Evolutionary conservation across 2,888 invertebrate species (phyloP).

Genomic region (Nephrotoma appendiculata): DNA sequence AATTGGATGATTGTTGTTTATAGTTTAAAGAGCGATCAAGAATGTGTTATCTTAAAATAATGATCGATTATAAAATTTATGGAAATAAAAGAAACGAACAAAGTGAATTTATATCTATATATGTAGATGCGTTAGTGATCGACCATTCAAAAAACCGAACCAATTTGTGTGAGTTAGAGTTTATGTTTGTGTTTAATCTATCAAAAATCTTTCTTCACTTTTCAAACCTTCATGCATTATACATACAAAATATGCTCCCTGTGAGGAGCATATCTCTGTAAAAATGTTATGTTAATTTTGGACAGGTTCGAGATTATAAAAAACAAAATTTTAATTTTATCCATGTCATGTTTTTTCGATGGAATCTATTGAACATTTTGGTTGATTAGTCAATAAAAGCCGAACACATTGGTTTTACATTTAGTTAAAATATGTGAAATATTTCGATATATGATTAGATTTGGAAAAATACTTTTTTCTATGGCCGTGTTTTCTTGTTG

Average conservation of each 20-base stretch:
- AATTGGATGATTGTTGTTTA: conserved; percentile 3
- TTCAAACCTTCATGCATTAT: not conserved
- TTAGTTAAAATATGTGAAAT: not conserved
- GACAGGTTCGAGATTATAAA: not conserved
- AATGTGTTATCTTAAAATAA: conserved; percentile 4
- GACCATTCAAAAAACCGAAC: not conserved
- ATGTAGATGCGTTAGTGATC: not conserved
- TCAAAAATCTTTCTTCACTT: conserved; percentile 1
- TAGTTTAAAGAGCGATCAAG: conserved; percentile 2
- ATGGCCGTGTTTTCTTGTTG: too few relatives aligned
- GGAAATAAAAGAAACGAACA: not conserved
- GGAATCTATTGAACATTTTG: not conserved
- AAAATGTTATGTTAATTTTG: not conserved
- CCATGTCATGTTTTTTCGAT: not conserved
- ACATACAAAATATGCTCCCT: not conserved
- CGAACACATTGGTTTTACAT: not conserved
- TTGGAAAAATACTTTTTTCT: not conserved
- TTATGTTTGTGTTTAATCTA: not conserved
- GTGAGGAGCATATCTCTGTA: not conserved
- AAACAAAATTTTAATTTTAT: not conserved
- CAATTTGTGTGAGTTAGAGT: not conserved
- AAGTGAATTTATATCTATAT: not conserved
- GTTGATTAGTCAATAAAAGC: not conserved
- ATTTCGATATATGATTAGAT: not conserved
- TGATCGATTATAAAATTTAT: not conserved